phyloP scores from a whole-genome alignment of 2,113 vertebrate genomes.

The Chaetura pelagica region DNA sequence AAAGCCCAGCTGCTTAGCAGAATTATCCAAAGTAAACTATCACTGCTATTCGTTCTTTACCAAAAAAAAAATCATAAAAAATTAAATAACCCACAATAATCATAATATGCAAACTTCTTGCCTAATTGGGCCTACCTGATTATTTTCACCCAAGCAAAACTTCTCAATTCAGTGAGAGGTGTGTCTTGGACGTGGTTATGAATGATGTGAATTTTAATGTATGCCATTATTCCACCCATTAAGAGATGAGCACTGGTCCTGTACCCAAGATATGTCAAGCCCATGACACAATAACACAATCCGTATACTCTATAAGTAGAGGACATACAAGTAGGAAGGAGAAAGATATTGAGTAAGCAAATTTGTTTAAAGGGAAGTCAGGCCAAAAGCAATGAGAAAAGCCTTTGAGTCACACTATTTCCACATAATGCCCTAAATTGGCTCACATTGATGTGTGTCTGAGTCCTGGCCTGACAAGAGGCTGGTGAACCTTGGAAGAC shows the following conservation, averaged over 20 bases:
- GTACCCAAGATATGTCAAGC: not conserved
- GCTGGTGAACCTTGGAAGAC: slow-evolving; percentile 39
- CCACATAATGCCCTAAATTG: not conserved
- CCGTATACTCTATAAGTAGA: not conserved
- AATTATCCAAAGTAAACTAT: slow-evolving; percentile 46
- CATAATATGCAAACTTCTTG: not conserved
- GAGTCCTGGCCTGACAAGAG: not conserved
- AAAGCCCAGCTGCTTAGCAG: slow-evolving; percentile 40
- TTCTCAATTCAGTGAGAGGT: not conserved
- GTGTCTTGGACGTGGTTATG: not conserved
- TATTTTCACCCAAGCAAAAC: slow-evolving; percentile 5
- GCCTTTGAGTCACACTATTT: not conserved
- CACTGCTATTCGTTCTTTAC: not conserved
- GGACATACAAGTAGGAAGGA: not conserved
- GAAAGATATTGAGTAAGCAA: not conserved
- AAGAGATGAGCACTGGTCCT: not conserved
- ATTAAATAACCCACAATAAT: too few relatives aligned
- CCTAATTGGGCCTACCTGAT: not conserved
- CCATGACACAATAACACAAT: not conserved
- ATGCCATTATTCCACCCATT: not conserved
- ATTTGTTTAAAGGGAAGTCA: not conserved
- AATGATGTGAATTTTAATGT: not conserved
- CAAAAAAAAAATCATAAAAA: not conserved
- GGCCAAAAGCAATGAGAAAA: not conserved
- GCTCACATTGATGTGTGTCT: not conserved